Percentiles rank a stretch among this genome's conserved stretches.
Evolutionary conservation across 37 sponge, comb jelly and placozoan species (phyloP).

Genomic region (Crambe crambe): DNA sequence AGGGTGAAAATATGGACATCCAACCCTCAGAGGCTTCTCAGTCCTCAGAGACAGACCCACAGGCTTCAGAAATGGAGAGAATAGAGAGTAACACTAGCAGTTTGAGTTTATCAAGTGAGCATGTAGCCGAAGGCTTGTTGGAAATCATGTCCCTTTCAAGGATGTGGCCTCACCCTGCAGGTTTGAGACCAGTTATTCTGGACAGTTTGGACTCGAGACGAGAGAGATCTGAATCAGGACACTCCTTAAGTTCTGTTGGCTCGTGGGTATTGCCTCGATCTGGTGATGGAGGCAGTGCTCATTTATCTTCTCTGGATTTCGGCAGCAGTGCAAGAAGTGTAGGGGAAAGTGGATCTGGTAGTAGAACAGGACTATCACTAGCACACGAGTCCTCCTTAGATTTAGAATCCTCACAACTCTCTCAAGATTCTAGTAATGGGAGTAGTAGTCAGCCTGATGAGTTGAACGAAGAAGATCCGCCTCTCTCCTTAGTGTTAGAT

Average conservation of each 20-base stretch:
- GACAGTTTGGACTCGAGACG: not conserved
- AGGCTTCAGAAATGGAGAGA: slow-evolving; percentile 18
- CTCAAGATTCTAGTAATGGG: slow-evolving; percentile 43
- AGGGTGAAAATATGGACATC: slow-evolving; percentile 3
- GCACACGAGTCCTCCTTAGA: not conserved
- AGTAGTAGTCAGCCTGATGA: slow-evolving; percentile 42
- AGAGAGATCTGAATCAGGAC: not conserved
- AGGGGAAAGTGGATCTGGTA: not conserved
- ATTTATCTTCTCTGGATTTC: not conserved
- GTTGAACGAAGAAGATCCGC: slow-evolving; percentile 8
- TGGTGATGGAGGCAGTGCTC: no score
- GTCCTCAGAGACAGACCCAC: slow-evolving; percentile 16
- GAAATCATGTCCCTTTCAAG: slow-evolving; percentile 1
- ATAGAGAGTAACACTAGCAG: slow-evolving; percentile 15
- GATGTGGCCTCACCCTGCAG: not conserved
- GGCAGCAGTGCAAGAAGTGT: not conserved
- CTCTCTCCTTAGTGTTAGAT: not conserved
- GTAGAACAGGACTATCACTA: not conserved
- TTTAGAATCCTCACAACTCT: slow-evolving; percentile 15
- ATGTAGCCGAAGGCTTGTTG: slow-evolving; percentile 8
- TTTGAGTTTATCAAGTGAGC: slow-evolving; percentile 43
- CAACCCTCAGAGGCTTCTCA: slow-evolving; percentile 8
- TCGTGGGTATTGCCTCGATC: not conserved
- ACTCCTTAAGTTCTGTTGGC: not conserved
- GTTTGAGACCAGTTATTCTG: not conserved